Base-by-base conservation (phyloP, 92 coral and sea anemone genomes). In the Isaurus tuberculatus region DNA sequence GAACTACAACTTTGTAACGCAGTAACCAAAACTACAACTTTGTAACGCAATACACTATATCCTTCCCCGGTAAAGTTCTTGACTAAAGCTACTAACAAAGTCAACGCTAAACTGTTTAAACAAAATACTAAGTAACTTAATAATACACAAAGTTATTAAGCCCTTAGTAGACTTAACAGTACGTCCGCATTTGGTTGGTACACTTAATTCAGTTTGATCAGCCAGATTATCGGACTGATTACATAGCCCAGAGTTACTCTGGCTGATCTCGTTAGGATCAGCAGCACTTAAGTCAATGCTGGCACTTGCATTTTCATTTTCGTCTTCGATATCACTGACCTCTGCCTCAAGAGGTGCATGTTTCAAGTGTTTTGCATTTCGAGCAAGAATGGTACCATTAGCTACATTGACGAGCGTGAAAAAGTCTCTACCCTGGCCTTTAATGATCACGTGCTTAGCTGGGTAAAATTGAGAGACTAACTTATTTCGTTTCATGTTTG, bases 121-220 rank as follows among this genome's bases (percentile, higher is more conserved):
- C 25, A 20, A 5, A 58, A 20, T 58, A 58, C 65, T 58, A 51
- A 26, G 48, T 13, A 68, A 4, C 34, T 84, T 46, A 84, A 57
- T 72, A 81, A 3, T 87, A 64, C 0, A 87, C 51, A 20, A 81
- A 87, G 15, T 80, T 82, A 2, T 65, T 34, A 9, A 34, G 31
- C 72, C 81, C 74, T 23, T 87, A 14, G 81, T 81, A 14, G 83
- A 72, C 80, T 87, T 87, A 32, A 87, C 87, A 9, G 63, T 65
- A 4, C 81, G 67, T 64, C 89, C 89, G 28, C 86, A 86, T 60
- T 65, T 86, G 58, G 89, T 81, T 46, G 83, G 57, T 55, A 72
- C 57, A 23, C 72, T 77, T 48, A 0, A 2, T 2, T 86, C 81
- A 13, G 40, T 85, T 79, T 55, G 70, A 66, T 74, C 14, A n/a